Percentiles rank a stretch among this genome's conserved stretches.
These are phyloP conservation scores for Philopedon plagiatum DNA, from an alignment of 2,888 invertebrate genomes.

Conservation along the genomic window DNA sequence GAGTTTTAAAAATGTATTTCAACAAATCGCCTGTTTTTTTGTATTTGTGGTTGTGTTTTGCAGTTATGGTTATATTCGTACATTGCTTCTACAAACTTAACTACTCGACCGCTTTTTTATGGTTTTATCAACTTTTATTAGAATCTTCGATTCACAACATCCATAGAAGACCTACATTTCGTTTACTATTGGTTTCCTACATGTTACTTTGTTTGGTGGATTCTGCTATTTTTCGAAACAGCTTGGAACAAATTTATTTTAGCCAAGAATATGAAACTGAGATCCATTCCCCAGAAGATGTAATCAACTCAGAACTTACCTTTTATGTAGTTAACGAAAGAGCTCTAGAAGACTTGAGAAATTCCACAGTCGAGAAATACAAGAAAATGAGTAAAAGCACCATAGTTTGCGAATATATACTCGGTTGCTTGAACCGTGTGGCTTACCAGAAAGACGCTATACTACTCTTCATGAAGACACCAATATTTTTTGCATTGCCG, in stretches of 20 bases:
- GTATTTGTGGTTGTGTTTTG: not conserved
- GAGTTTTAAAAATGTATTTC: constrained; percentile 1
- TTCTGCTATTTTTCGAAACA: constrained; percentile 11
- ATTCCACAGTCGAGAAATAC: not conserved
- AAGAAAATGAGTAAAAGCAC: not conserved
- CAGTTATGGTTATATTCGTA: not conserved
- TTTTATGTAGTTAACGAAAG: not conserved
- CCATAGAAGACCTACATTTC: constrained; percentile 5
- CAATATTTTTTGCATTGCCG: not conserved
- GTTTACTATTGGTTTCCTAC: not conserved
- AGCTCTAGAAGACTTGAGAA: not conserved
- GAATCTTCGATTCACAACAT: constrained; percentile 2
- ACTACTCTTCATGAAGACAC: not conserved
- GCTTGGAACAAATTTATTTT: constrained; percentile 10
- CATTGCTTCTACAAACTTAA: not conserved
- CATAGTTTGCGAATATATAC: not conserved
- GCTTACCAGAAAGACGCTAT: not conserved
- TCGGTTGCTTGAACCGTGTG: not conserved
- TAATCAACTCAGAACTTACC: not conserved
- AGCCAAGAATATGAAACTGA: constrained; percentile 6
- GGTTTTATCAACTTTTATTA: constrained; percentile 14
- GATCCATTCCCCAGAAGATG: not conserved
- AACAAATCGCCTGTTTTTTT: not conserved
- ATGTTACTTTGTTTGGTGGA: constrained; percentile 2
- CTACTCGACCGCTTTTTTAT: not conserved